Conservation (phyloP, 2,888 invertebrate genomes). For the Harpalus rubripes region DNA sequence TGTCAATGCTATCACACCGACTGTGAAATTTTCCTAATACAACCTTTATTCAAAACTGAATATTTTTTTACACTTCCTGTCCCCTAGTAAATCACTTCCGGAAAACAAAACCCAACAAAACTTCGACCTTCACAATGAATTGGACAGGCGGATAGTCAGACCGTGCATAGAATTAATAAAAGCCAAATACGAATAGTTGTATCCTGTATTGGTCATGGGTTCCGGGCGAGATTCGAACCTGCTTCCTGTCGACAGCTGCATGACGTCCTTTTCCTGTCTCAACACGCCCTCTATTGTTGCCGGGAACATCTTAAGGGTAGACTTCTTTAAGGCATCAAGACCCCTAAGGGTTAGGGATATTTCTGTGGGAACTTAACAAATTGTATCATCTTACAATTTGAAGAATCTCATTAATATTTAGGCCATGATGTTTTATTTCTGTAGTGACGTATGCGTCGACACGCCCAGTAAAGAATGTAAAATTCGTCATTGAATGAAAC, state of each 20-base stretch:
- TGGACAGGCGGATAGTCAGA: slow-evolving; percentile 35
- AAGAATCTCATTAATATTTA: slow-evolving; percentile 4
- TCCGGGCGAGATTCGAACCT: slow-evolving; percentile 46
- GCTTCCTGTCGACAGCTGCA: slow-evolving; percentile 41
- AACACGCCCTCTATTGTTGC: slow-evolving; percentile 45
- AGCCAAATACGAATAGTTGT: slow-evolving; percentile 38
- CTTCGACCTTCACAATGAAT: slow-evolving; percentile 33
- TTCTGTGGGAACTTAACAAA: slow-evolving; percentile 14
- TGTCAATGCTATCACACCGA: neutral
- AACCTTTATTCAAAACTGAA: neutral
- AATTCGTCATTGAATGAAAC: slow-evolving; percentile 42
- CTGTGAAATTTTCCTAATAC: neutral
- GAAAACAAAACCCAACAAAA: slow-evolving; percentile 10
- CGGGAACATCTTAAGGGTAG: slow-evolving; percentile 12
- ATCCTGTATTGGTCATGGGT: slow-evolving; percentile 47
- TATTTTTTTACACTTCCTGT: slow-evolving; percentile 13
- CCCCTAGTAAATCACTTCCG: slow-evolving; percentile 23
- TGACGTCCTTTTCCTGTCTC: slow-evolving; percentile 45
- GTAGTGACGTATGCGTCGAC: slow-evolving; percentile 26
- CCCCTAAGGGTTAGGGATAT: slow-evolving; percentile 20
- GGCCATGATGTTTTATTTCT: neutral
- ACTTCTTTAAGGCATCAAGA: neutral
- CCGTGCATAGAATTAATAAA: slow-evolving; percentile 42
- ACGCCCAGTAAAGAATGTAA: slow-evolving; percentile 46
- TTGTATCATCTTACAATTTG: slow-evolving; percentile 28